A percentile compares a stretch with the other conserved stretches of the same genome.
Evolutionary conservation across 2,888 invertebrate genomes (phyloP).

Genomic region (Drosophila leonis): DNA sequence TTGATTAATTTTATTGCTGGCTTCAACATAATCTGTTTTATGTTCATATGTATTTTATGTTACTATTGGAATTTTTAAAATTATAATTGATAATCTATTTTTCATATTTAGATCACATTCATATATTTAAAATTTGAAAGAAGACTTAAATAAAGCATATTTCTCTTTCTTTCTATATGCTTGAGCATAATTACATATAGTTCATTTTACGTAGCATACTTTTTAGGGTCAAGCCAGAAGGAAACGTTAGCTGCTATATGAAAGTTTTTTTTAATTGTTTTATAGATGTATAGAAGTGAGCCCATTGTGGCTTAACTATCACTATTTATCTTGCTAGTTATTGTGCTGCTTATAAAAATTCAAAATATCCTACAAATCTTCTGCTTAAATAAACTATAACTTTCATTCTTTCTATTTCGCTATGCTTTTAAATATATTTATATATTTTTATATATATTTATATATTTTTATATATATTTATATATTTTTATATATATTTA

Average conservation of each 20-base stretch:
- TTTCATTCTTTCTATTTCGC: too few species aligned
- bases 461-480: not conserved
- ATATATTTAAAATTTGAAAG: not conserved
- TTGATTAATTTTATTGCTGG: not conserved
- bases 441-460: not conserved
- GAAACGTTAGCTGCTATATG: not conserved
- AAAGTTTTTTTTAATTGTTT: too few species aligned
- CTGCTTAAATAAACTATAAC: too few species aligned
- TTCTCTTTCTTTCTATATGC: not conserved
- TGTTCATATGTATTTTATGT: not conserved
- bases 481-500: not conserved
- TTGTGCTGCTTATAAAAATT: too few species aligned
- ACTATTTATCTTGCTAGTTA: too few species aligned
- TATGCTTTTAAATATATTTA: too few species aligned
- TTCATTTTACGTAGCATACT: constrained; percentile 6
- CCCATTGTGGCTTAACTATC: too few species aligned
- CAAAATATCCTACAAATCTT: too few species aligned
- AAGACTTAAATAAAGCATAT: not conserved
- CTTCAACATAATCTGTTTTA: not conserved
- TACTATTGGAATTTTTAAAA: too few species aligned
- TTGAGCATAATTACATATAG: not conserved
- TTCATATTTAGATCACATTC: not conserved
- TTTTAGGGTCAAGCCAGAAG: not conserved
- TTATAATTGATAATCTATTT: not conserved
- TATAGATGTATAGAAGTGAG: too few species aligned